A percentile compares a stretch with the other conserved stretches of the same genome.
Conservation (phyloP, 23 tunicate species). For the Clavelina lepadiformis region DNA sequence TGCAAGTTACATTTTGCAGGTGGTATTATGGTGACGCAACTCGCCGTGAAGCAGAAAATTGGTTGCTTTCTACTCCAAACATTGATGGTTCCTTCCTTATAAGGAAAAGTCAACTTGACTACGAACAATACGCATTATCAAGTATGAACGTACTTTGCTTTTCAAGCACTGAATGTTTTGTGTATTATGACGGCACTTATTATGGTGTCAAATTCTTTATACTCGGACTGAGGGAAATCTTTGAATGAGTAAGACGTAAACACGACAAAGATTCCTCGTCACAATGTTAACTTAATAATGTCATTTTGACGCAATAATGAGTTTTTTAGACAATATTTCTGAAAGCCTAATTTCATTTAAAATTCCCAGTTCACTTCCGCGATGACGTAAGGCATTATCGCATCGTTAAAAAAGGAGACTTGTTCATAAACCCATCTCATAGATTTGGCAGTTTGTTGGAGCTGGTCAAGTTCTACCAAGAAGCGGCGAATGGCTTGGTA, state of each 20-base stretch:
- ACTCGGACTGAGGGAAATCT: background rate
- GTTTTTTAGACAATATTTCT: too few relatives aligned
- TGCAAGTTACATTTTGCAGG: too few relatives aligned
- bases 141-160: too few relatives aligned
- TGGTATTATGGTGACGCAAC: background rate
- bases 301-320: too few relatives aligned
- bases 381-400: conserved; percentile 64
- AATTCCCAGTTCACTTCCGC: conserved; percentile 60
- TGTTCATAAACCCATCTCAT: conserved; percentile 59
- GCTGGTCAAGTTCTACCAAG: conserved; percentile 70
- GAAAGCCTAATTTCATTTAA: too few relatives aligned
- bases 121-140: background rate
- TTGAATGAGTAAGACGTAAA: too few relatives aligned
- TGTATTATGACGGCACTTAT: too few relatives aligned
- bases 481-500: conserved; percentile 58
- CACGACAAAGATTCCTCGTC: too few relatives aligned
- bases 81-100: background rate
- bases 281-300: too few relatives aligned
- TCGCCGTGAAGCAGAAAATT: background rate
- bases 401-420: conserved; percentile 59
- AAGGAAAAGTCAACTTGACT: background rate
- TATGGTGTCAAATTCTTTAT: too few relatives aligned
- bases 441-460: conserved; percentile 40
- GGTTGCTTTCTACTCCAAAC: background rate
- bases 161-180: too few relatives aligned